These are phyloP conservation scores for Axinella damicornis DNA, from an alignment of 37 sponge, comb jelly and placozoan species.

Conservation along the genomic window DNA sequence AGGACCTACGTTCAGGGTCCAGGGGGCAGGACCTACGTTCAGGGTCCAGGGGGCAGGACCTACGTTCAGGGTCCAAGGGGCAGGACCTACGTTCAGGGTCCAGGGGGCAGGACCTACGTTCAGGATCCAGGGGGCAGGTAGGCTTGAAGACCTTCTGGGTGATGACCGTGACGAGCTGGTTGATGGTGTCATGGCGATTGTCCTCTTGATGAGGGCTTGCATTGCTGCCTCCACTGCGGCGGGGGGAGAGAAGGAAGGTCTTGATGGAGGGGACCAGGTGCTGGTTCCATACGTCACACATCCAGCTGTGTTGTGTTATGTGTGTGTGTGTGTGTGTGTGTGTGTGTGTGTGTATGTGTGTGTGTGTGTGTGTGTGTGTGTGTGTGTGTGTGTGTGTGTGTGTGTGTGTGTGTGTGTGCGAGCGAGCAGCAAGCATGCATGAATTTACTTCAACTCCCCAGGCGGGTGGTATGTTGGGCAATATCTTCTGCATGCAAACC, in stretches of 20 bases:
- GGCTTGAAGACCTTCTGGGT: constrained; percentile 3
- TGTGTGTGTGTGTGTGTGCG: constrained; percentile 31
- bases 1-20: too few relatives aligned
- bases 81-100: background rate
- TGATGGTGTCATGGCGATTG: background rate
- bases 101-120: background rate
- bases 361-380: constrained; percentile 34
- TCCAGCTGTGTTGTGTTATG: constrained; percentile 58
- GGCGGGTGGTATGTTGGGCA: too few relatives aligned
- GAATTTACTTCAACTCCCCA: too few relatives aligned
- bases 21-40: too few relatives aligned
- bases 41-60: too few relatives aligned
- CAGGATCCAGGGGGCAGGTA: background rate
- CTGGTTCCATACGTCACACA: constrained; percentile 69
- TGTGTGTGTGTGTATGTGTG: constrained; percentile 39
- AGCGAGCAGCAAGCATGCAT: too few relatives aligned
- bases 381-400: constrained; percentile 46
- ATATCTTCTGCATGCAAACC: too few relatives aligned
- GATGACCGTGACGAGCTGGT: background rate
- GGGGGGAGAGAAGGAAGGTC: constrained; percentile 9
- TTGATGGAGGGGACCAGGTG: constrained; percentile 71
- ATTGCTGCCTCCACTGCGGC: background rate
- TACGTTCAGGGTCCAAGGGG: background rate
- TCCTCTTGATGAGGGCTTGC: background rate
- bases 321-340: constrained; percentile 44